A percentile compares a stretch with the other conserved stretches of the same genome.
These are phyloP conservation scores for Psittacula cyanocephala DNA, from an alignment of 2,113 vertebrate species.

Conservation along the genomic window DNA sequence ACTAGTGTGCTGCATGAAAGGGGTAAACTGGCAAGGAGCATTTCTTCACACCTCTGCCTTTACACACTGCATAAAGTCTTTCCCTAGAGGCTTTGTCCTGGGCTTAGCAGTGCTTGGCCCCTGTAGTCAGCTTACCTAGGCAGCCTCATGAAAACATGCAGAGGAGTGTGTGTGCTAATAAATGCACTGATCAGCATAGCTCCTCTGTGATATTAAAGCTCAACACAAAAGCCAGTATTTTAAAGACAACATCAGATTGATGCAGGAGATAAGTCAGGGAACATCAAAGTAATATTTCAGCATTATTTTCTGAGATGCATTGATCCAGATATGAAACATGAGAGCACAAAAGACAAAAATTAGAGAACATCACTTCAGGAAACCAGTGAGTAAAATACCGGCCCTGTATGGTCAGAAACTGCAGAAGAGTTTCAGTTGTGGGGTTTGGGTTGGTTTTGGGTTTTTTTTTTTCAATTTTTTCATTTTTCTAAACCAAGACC, in stretches of 20 bases:
- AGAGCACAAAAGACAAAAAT: background rate
- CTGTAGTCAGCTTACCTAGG: background rate
- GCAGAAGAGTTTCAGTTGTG: background rate
- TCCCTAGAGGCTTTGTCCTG: background rate
- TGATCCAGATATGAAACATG: slow-evolving; percentile 10
- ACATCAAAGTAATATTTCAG: background rate
- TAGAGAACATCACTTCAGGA: background rate
- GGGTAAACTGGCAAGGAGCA: background rate
- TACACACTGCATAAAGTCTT: background rate
- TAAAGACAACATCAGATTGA: background rate
- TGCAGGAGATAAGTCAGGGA: background rate
- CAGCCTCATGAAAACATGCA: background rate
- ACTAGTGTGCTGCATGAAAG: background rate
- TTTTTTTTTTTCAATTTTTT: background rate
- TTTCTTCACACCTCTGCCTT: background rate
- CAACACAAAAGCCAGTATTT: background rate
- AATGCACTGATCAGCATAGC: background rate
- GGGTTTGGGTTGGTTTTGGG: background rate
- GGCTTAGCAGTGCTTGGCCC: background rate
- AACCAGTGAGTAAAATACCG: background rate
- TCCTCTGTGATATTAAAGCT: background rate
- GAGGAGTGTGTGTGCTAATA: background rate
- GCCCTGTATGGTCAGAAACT: background rate
- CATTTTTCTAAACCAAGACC: background rate
- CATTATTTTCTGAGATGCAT: background rate